Evolutionary conservation across 2,797 vertebrate species (phyloP).

Genomic region (Hypotaenidia okinawae): DNA sequence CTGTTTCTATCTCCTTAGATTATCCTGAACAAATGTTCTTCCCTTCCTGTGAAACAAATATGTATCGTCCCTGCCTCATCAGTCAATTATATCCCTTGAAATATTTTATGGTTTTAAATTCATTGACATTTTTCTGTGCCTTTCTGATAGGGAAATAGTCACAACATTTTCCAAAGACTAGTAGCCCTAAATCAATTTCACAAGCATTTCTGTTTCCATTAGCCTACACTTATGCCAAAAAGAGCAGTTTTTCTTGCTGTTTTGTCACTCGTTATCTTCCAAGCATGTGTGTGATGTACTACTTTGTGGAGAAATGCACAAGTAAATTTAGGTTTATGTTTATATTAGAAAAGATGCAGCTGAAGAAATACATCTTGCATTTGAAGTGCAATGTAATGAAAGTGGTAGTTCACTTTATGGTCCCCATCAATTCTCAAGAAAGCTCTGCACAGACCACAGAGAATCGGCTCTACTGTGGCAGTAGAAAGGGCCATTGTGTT

Average conservation of each 20-base stretch:
- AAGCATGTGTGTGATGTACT: background rate
- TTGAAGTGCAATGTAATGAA: constrained; percentile 24
- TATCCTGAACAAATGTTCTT: background rate
- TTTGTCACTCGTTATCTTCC: background rate
- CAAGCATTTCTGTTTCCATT: background rate
- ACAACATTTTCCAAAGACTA: background rate
- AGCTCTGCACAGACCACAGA: constrained; percentile 6
- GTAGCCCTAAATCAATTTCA: background rate
- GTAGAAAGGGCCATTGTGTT: constrained; percentile 12
- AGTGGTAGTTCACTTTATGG: background rate
- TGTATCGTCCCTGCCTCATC: background rate
- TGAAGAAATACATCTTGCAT: constrained; percentile 17
- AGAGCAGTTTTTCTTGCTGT: background rate
- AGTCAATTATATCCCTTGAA: background rate
- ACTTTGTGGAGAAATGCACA: background rate
- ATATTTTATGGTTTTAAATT: background rate
- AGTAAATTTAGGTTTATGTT: constrained; percentile 14
- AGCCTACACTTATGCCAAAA: background rate
- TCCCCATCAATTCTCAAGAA: constrained; percentile 27
- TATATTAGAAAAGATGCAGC: background rate
- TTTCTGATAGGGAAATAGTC: background rate
- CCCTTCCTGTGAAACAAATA: background rate
- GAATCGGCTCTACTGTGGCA: background rate
- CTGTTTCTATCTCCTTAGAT: background rate
- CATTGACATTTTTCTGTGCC: background rate